These are phyloP conservation scores for Microcaecilia unicolor DNA, from an alignment of 2,797 vertebrate genomes.

Conservation along the genomic window DNA sequence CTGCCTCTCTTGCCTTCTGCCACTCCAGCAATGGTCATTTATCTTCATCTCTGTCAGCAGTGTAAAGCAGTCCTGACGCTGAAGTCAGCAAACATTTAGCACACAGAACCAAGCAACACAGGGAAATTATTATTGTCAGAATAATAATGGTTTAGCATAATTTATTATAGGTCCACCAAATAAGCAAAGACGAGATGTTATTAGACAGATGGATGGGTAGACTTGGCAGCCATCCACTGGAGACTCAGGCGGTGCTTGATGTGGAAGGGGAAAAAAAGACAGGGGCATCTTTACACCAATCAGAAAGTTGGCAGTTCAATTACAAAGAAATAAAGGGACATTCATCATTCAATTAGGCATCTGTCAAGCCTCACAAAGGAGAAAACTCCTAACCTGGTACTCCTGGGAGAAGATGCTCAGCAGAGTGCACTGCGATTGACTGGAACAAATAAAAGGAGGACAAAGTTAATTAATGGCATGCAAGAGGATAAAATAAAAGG, in stretches of 20 bases:
- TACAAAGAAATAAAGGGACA: constrained; percentile 99
- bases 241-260: constrained; percentile 85
- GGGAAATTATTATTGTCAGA: constrained; percentile 99
- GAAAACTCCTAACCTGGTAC: constrained; percentile 99
- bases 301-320: constrained; percentile 99
- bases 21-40: constrained; percentile 96
- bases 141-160: constrained; percentile 99
- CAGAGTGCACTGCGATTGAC: constrained; percentile 99
- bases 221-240: constrained; percentile 95
- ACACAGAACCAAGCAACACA: constrained; percentile 93
- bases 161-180: constrained; percentile 99
- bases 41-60: constrained; percentile 99
- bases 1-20: constrained; percentile 97
- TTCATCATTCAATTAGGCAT: constrained; percentile 99
- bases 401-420: constrained; percentile 99
- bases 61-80: constrained; percentile 98
- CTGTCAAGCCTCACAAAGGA: constrained; percentile 99
- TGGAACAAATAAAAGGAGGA: constrained; percentile 99
- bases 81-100: constrained; percentile 99
- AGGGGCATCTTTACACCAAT: constrained; percentile 71
- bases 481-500: constrained; percentile 95
- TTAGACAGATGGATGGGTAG: constrained; percentile 99
- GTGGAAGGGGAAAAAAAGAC: constrained; percentile 60
- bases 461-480: constrained; percentile 99
- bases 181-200: constrained; percentile 99